A percentile compares a stretch with the other conserved stretches of the same genome.
Conservation (phyloP, 2,888 invertebrate genomes). For the Crossocerus cetratus region DNA sequence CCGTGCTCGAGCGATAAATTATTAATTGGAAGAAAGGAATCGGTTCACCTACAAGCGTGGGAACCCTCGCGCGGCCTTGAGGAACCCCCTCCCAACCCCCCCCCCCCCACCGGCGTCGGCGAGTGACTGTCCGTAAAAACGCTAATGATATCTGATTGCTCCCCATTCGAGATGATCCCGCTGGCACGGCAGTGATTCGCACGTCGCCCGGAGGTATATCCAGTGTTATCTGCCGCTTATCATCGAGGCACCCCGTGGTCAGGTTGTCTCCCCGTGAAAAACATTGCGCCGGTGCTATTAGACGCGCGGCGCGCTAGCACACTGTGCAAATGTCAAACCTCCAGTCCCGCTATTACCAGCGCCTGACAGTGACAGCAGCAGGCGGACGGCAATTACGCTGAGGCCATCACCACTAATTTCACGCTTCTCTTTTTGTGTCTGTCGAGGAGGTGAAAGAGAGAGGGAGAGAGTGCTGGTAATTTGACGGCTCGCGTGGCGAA, state of each 20-base stretch:
- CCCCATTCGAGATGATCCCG: conserved; percentile 72
- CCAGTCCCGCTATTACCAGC: conserved; percentile 13
- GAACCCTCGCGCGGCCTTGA: conserved; percentile 49
- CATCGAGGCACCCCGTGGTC: conserved; percentile 36
- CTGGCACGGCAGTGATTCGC: conserved; percentile 50
- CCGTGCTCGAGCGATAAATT: conserved; percentile 42
- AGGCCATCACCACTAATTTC: conserved; percentile 19
- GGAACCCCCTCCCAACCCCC: conserved; percentile 32
- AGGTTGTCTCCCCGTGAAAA: conserved; percentile 37
- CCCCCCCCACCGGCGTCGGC: no score
- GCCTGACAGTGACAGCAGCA: conserved; percentile 37
- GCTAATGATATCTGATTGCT: conserved; percentile 76
- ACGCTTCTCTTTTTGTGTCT: not conserved
- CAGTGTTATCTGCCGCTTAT: conserved; percentile 53
- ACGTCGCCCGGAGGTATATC: conserved; percentile 39
- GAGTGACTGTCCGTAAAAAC: conserved; percentile 64
- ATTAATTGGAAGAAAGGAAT: conserved; percentile 53
- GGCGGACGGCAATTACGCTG: conserved; percentile 21
- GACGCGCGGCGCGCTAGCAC: no score
- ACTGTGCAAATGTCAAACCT: conserved; percentile 38
- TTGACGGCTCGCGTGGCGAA: no score
- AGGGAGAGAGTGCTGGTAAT: no score
- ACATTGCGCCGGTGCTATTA: conserved; percentile 36
- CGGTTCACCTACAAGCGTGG: conserved; percentile 61
- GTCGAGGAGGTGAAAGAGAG: not conserved